phyloP scores from a whole-genome alignment of 2,888 invertebrate species.

The Melanargia galathea region DNA sequence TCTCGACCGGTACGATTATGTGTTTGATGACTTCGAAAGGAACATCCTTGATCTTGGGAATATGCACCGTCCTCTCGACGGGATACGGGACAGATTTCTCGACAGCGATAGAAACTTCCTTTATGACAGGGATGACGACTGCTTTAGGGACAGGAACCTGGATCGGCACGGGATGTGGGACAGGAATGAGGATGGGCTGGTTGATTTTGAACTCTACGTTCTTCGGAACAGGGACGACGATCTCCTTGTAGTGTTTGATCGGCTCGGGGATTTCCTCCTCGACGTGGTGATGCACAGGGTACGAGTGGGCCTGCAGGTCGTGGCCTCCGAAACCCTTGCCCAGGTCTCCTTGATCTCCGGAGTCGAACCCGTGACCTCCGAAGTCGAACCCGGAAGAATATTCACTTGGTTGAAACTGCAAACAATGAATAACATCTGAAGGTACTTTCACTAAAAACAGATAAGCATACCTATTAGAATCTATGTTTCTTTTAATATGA shows the following conservation, averaged over 20 bases:
- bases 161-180: slow-evolving; percentile 86
- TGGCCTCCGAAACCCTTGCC: slow-evolving; percentile 63
- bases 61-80: slow-evolving; percentile 85
- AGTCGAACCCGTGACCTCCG: slow-evolving; percentile 45
- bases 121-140: slow-evolving; percentile 85
- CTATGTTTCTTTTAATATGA: too few relatives aligned
- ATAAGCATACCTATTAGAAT: too few relatives aligned
- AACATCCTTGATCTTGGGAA: slow-evolving; percentile 86
- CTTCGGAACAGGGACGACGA: slow-evolving; percentile 84
- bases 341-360: slow-evolving; percentile 53
- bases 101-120: slow-evolving; percentile 86
- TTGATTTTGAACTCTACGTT: slow-evolving; percentile 83
- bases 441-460: neutral
- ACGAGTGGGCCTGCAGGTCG: slow-evolving; percentile 69
- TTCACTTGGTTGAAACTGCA: slow-evolving; percentile 69
- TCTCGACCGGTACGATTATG: slow-evolving; percentile 85
- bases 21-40: slow-evolving; percentile 87
- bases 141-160: slow-evolving; percentile 86
- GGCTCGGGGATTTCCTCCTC: slow-evolving; percentile 86
- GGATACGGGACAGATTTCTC: slow-evolving; percentile 88
- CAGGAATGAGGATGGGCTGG: slow-evolving; percentile 81
- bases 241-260: slow-evolving; percentile 86
- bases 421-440: neutral
- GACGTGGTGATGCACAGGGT: slow-evolving; percentile 84
- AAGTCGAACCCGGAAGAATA: slow-evolving; percentile 57